Percentiles rank a stretch among this genome's conserved stretches.
Conservation (phyloP, 1,140 invertebrate genomes). For the Lepidurus packardi region DNA sequence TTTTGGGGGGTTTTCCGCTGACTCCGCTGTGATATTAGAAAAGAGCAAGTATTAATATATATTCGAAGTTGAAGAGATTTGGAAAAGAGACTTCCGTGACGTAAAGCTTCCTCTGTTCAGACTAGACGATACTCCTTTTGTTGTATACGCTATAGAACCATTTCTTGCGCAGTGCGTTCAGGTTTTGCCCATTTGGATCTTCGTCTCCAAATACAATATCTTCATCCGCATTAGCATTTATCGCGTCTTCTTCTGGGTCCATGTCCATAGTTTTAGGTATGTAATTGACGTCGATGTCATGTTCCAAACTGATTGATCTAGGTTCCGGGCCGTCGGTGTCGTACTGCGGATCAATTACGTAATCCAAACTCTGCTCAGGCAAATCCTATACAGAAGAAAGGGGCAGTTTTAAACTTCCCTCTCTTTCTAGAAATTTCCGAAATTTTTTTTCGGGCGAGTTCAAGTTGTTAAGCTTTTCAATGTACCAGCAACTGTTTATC, state of each 20-base stretch:
- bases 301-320: background rate
- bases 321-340: background rate
- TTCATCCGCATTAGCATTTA: background rate
- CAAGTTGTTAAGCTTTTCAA: too few relatives aligned
- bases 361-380: background rate
- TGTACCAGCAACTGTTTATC: too few relatives aligned
- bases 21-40: background rate
- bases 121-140: background rate
- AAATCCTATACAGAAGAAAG: background rate
- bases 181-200: background rate
- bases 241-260: background rate
- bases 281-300: slow-evolving; percentile 15
- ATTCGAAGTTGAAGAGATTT: background rate
- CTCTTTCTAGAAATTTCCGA: too few relatives aligned
- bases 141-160: slow-evolving; percentile 5
- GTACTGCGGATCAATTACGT: background rate
- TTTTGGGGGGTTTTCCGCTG: too few relatives aligned
- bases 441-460: too few relatives aligned
- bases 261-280: background rate
- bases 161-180: background rate
- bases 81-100: background rate
- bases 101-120: background rate
- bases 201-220: background rate
- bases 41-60: background rate
- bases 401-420: too few relatives aligned